Evolutionary conservation across 53 echinoderm and acorn worm genomes (phyloP), one percentile per base, ranked within the genome.

Genomic region (Echinarachnius parma): DNA sequence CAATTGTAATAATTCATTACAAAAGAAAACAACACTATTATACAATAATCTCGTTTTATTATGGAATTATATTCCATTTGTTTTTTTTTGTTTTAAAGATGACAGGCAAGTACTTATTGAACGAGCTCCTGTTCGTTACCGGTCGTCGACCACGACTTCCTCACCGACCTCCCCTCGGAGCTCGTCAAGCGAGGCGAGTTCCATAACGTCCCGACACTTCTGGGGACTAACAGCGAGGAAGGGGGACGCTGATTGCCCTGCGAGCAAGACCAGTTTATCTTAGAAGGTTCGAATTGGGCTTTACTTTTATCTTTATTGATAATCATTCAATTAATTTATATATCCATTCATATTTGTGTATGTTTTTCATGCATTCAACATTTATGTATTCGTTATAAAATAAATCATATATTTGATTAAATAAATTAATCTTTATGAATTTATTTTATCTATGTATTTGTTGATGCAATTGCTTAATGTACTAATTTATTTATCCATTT

Each of bases 191-290:
- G 49, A 35, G 48, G 56, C 23, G 59, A 86, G 32, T 86, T 89
- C 48, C 62, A 62, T 19, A 75, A 76, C 42, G 82, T 78, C 16
- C 57, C 72, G 36, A 28, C 82, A 27, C 58, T 89, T 9, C 21
- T 86, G 13, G 89, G 89, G 1, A 80, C 79, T 4, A 89, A 89
- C 64, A 60, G 46, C 36, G 89, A 89, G 16, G 89, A 89, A 31
- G 89, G n/a, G n/a, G 89, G 20, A 78, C 76, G 1, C 75, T 89
- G 2, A 77, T 78, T 27, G 89, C 82, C 9, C 55, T 89, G 26
- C 60, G 79, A n/a, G 82, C 77, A 3, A 78, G 39, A 42, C 62
- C 82, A 7, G 13, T 28, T 23, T 76, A 77, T 27, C 3, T 65
- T 28, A 45, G 44, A 28, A n/a, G n/a, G n/a, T n/a, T n/a, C n/a